These are phyloP conservation scores for Pseudeuparius sepicola DNA, from an alignment of 2,888 invertebrate genomes.

Conservation along the genomic window DNA sequence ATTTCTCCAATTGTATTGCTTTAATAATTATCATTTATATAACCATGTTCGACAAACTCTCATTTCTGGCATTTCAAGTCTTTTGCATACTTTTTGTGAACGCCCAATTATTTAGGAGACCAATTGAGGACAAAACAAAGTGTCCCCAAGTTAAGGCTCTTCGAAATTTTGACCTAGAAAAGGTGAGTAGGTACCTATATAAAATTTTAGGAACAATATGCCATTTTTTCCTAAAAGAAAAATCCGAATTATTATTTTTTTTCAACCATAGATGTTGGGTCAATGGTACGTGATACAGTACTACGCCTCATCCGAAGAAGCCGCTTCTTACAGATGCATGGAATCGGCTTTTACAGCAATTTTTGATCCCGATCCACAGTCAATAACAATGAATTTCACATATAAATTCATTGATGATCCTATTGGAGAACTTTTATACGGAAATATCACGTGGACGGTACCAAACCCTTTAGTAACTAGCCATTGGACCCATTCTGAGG, in stretches of 20 bases:
- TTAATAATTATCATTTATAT: too few species aligned
- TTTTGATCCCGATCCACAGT: conserved; percentile 44
- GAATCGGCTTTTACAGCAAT: conserved; percentile 60
- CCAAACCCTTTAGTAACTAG: conserved; percentile 63
- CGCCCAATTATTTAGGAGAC: too few species aligned
- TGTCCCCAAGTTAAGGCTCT: conserved; percentile 71
- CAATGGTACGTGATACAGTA: conserved; percentile 81
- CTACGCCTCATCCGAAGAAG: conserved; percentile 82
- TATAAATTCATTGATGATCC: conserved; percentile 82
- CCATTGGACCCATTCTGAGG: conserved; percentile 81
- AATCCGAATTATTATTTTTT: too few species aligned
- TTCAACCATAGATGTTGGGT: conserved; percentile 56
- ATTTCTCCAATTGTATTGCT: too few species aligned
- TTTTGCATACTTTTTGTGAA: too few species aligned
- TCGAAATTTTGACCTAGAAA: conserved; percentile 66
- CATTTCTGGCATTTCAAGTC: too few species aligned
- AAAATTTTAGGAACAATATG: too few species aligned
- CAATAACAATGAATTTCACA: conserved; percentile 81
- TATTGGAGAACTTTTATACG: conserved; percentile 63
- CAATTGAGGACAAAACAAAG: conserved; percentile 56
- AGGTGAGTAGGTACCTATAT: conserved; percentile 45
- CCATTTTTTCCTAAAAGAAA: too few species aligned
- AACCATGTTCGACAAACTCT: too few species aligned
- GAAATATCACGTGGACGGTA: conserved; percentile 81
- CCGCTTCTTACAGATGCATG: conserved; percentile 79